Base-by-base conservation (phyloP, 2,888 invertebrate species). In the Opisthograptis luteolata region DNA sequence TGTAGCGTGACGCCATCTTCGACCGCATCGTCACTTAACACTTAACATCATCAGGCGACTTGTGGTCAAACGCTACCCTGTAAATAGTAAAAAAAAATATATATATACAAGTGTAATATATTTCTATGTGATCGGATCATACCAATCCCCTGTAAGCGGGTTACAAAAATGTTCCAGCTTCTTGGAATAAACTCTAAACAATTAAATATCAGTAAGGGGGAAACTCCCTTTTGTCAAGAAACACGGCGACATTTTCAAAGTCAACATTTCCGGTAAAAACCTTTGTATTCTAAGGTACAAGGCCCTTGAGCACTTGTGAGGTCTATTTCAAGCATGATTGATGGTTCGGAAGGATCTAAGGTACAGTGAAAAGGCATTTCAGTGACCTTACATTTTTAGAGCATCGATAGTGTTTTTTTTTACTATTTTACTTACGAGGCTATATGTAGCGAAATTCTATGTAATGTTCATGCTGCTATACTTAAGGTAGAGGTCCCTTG, bases 311-410 rank as follows among this genome's bases (percentile, higher is more conserved):
- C 34, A 24, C 28, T 49, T 37, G 43, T 44, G 35, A 12, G 44
- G 27, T 27, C 42, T 49, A 49, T 44, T 43, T 32, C 19, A 10
- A 28, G 24, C 39, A 40, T 50, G 50, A 50, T 50, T 44, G 50
- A 50, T 50, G 44, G 13, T 35, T 40, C 37, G 3, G 19, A 7
- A 40, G 50, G 39, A 30, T n/a, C 24, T n/a, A n/a, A n/a, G 44
- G 0, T 44, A 50, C 44, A 50, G 17, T 13, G 36, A 30, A 42
- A 50, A 39, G 7, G 34, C 49, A 50, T 39, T 50, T 36, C 30
- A 19, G 30, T 36, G 27, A 27, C 5, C 25, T 3, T 8, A 14
- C 34, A 25, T 35, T 43, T 9, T 13, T 13, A 3, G 5, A 14
- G 35, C 20, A 14, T 25, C 2, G 9, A 24, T 2, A 35, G 46